Conservation (phyloP, 2,797 vertebrate genomes). For the Sebastes taczanowskii region DNA sequence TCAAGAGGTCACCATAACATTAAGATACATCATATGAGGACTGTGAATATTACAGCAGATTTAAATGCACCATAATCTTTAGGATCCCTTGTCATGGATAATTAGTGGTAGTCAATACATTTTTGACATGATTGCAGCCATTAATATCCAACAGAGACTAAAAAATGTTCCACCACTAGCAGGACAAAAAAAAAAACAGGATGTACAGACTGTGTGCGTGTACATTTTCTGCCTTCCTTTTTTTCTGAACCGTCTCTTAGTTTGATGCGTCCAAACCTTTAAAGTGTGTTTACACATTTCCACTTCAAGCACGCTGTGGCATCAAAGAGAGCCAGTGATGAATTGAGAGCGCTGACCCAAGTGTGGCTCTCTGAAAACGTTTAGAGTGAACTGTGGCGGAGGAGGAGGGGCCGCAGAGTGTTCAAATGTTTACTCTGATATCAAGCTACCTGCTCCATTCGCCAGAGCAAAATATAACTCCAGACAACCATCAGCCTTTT, state of each 20-base stretch:
- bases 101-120: not conserved
- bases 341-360: constrained; percentile 31
- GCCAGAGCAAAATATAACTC: not conserved
- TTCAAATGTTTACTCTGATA: constrained; percentile 46
- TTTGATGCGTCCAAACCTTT: constrained; percentile 10
- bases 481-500: not conserved
- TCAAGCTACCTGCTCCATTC: constrained; percentile 13
- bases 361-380: constrained; percentile 37
- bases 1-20: not conserved
- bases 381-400: constrained; percentile 20
- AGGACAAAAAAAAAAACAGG: not conserved
- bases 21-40: not conserved
- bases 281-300: constrained; percentile 44
- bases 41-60: not conserved
- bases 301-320: constrained; percentile 31
- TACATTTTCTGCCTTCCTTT: not conserved
- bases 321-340: constrained; percentile 49
- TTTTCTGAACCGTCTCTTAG: not conserved
- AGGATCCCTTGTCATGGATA: not conserved
- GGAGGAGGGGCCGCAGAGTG: not conserved
- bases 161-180: not conserved
- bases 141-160: not conserved
- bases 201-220: not conserved
- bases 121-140: not conserved
- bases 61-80: not conserved